A percentile compares a stretch with the other conserved stretches of the same genome.
phyloP scores from a whole-genome alignment of 1,140 invertebrate species.

The Battus philenor region DNA sequence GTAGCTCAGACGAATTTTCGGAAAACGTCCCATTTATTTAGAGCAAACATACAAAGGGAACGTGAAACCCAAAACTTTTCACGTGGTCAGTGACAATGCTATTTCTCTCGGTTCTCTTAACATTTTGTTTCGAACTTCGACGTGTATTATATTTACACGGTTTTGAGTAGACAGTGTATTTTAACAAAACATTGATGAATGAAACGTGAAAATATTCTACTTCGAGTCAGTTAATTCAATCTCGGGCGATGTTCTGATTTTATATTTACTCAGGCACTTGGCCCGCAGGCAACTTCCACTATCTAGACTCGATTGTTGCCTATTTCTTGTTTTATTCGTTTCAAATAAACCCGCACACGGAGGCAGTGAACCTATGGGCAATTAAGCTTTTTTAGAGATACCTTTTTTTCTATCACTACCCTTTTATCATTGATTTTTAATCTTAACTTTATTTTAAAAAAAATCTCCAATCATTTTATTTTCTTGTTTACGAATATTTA shows the following conservation, averaged over 20 bases:
- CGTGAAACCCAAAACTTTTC: constrained; percentile 73
- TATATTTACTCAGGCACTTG: constrained; percentile 50
- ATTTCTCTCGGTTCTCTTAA: constrained; percentile 66
- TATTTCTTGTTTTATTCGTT: constrained; percentile 55
- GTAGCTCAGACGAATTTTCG: constrained; percentile 69
- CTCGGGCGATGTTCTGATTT: constrained; percentile 36
- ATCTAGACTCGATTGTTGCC: constrained; percentile 29
- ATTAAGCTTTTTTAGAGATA: neutral
- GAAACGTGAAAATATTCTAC: constrained; percentile 12
- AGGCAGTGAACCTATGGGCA: constrained; percentile 18
- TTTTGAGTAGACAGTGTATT: constrained; percentile 2
- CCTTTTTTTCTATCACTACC: constrained; percentile 24
- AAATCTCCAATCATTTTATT: too few species aligned
- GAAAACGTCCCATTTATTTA: constrained; percentile 72
- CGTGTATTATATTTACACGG: constrained; percentile 29
- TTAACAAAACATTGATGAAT: constrained; percentile 14
- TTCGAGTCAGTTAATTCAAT: constrained; percentile 29
- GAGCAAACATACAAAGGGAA: constrained; percentile 64
- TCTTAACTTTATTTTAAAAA: too few species aligned
- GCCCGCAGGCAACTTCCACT: constrained; percentile 61
- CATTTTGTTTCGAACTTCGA: constrained; percentile 57
- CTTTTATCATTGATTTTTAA: too few species aligned
- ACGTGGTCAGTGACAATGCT: constrained; percentile 71
- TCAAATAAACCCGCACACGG: constrained; percentile 60
- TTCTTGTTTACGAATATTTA: too few species aligned